Evolutionary conservation across 1,140 invertebrate genomes (phyloP).

Genomic region (Drosophila pallidifrons): DNA sequence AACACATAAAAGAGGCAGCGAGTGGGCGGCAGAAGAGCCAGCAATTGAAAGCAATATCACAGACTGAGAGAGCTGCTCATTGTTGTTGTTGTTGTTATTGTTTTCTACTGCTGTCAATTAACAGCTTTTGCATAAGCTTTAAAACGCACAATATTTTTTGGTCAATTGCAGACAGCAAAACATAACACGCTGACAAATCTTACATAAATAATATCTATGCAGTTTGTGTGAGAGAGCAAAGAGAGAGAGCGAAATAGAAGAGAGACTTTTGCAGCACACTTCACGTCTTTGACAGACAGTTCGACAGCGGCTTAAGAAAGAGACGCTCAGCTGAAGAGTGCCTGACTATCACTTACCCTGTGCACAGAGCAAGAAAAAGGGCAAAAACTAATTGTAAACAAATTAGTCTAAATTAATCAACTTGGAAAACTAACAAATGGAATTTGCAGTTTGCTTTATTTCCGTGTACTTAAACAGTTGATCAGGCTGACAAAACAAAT

Average conservation of each 20-base stretch:
- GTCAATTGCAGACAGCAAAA: conserved; percentile 47
- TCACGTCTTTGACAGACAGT: conserved; percentile 33
- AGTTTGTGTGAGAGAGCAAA: neutral
- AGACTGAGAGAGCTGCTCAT: conserved; percentile 5
- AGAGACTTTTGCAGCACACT: conserved; percentile 23
- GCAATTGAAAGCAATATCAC: conserved; percentile 48
- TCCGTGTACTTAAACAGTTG: neutral
- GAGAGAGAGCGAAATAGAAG: neutral
- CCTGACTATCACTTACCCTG: neutral
- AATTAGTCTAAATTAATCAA: too few species aligned
- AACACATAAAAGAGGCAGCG: neutral
- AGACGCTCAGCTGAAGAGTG: neutral
- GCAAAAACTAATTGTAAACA: too few species aligned
- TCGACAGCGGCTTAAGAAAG: conserved; percentile 4
- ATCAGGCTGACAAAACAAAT: conserved; percentile 12
- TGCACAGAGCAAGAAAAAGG: neutral
- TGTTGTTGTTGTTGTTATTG: conserved; percentile 14
- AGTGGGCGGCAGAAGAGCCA: neutral
- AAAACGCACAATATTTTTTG: conserved; percentile 26
- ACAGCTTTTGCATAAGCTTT: conserved; percentile 19
- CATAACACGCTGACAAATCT: neutral
- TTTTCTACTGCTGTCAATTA: conserved; percentile 3
- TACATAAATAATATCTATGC: neutral
- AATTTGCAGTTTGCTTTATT: neutral
- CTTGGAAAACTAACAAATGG: too few species aligned